Percentiles rank a stretch among this genome's conserved stretches.
These are phyloP conservation scores for Zeus faber DNA, from an alignment of 2,113 vertebrate species.

Conservation along the genomic window DNA sequence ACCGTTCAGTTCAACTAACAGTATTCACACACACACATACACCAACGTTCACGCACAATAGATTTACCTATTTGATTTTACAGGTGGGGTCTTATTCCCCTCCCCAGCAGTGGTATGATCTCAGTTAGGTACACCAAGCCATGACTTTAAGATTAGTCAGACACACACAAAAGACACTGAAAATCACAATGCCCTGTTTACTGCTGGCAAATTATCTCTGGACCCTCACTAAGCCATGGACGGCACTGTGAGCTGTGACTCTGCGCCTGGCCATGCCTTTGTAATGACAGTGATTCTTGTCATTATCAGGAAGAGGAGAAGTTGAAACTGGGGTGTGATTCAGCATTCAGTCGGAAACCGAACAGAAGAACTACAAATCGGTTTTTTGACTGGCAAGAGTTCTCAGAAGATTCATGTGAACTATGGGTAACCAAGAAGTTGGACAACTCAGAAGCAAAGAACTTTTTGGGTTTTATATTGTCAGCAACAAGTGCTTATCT, in stretches of 20 bases:
- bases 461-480: slow-evolving; percentile 36
- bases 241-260: slow-evolving; percentile 59
- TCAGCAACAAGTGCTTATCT: slow-evolving; percentile 48
- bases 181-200: slow-evolving; percentile 44
- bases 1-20: slow-evolving; percentile 20
- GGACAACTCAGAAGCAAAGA: slow-evolving; percentile 40
- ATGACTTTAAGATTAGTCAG: slow-evolving; percentile 7
- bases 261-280: slow-evolving; percentile 57
- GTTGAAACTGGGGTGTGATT: slow-evolving; percentile 78
- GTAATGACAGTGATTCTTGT: slow-evolving; percentile 79
- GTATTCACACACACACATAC: slow-evolving; percentile 15
- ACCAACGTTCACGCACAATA: slow-evolving; percentile 11
- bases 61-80: slow-evolving; percentile 21
- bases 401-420: slow-evolving; percentile 64
- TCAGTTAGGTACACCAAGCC: slow-evolving; percentile 18
- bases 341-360: slow-evolving; percentile 65
- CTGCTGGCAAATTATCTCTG: slow-evolving; percentile 50
- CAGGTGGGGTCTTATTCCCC: slow-evolving; percentile 26
- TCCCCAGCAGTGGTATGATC: slow-evolving; percentile 16
- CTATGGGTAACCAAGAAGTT: slow-evolving; percentile 53
- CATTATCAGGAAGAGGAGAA: slow-evolving; percentile 82
- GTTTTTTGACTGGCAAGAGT: slow-evolving; percentile 22
- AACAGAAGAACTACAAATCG: slow-evolving; percentile 63
- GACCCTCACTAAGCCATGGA: slow-evolving; percentile 55
- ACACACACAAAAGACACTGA: slow-evolving; percentile 16